Evolutionary conservation across 1,140 invertebrate genomes (phyloP).

Genomic region (Drosophila kohkoa): DNA sequence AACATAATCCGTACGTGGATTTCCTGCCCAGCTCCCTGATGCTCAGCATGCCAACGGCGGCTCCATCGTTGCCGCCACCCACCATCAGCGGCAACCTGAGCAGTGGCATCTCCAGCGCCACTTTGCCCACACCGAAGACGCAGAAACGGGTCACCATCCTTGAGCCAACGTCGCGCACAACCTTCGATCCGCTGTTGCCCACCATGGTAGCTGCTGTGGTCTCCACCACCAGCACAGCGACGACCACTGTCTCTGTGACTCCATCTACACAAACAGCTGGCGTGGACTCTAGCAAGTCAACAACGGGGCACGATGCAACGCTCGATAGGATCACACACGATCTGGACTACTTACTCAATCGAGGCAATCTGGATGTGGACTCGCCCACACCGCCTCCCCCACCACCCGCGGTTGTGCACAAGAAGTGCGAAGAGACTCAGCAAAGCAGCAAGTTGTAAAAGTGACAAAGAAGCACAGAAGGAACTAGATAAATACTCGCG

Average conservation of each 20-base stretch:
- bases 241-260: conserved; percentile 52
- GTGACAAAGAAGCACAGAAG: not conserved
- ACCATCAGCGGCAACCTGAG: conserved; percentile 74
- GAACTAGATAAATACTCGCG: not conserved
- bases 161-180: conserved; percentile 76
- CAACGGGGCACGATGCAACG: conserved; percentile 85
- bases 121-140: conserved; percentile 76
- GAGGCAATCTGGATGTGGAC: conserved; percentile 46
- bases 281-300: conserved; percentile 17
- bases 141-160: conserved; percentile 83
- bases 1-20: conserved; percentile 76
- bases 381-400: conserved; percentile 29
- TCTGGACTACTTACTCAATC: conserved; percentile 90
- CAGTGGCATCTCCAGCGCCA: conserved; percentile 46
- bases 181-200: conserved; percentile 78
- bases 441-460: conserved; percentile 37
- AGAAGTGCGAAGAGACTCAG: conserved; percentile 53
- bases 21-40: conserved; percentile 64
- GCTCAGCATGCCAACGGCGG: conserved; percentile 50
- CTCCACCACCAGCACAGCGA: conserved; percentile 59
- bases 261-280: conserved; percentile 49
- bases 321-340: conserved; percentile 91
- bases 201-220: conserved; percentile 75
- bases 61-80: conserved; percentile 42
- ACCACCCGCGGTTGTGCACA: conserved; percentile 43